Conservation (phyloP, 2,797 vertebrate genomes). For the Ciconia nigra region DNA sequence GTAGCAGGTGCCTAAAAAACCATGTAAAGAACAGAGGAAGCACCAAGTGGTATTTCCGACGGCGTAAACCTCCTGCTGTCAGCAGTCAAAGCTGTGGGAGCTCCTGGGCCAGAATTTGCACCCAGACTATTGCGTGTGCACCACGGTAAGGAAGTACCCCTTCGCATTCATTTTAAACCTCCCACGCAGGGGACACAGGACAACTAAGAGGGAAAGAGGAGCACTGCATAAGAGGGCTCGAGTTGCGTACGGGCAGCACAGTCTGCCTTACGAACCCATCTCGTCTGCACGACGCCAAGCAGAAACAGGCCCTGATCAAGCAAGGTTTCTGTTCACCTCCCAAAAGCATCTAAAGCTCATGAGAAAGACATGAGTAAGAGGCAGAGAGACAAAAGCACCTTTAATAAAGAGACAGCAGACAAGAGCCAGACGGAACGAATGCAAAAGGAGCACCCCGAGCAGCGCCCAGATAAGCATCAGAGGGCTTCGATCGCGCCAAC, state of each 20-base stretch:
- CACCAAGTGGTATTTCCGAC: neutral
- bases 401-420: neutral
- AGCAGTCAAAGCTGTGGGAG: neutral
- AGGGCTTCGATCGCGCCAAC: neutral
- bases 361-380: neutral
- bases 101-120: neutral
- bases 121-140: too few relatives aligned
- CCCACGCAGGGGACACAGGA: accelerated
- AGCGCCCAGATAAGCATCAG: neutral
- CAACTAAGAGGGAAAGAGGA: neutral
- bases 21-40: neutral
- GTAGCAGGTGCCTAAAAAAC: neutral
- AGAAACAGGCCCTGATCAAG: neutral
- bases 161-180: neutral
- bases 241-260: neutral
- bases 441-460: neutral
- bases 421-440: accelerated
- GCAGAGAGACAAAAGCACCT: neutral
- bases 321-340: neutral
- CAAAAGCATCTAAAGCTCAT: neutral
- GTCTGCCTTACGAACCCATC: neutral
- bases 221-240: neutral
- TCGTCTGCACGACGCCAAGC: accelerated
- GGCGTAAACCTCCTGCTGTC: neutral
- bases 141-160: accelerated